A percentile compares a stretch with the other conserved stretches of the same genome.
These are phyloP conservation scores for Callosobruchus maculatus DNA, from an alignment of 2,888 invertebrate species.

Conservation along the genomic window DNA sequence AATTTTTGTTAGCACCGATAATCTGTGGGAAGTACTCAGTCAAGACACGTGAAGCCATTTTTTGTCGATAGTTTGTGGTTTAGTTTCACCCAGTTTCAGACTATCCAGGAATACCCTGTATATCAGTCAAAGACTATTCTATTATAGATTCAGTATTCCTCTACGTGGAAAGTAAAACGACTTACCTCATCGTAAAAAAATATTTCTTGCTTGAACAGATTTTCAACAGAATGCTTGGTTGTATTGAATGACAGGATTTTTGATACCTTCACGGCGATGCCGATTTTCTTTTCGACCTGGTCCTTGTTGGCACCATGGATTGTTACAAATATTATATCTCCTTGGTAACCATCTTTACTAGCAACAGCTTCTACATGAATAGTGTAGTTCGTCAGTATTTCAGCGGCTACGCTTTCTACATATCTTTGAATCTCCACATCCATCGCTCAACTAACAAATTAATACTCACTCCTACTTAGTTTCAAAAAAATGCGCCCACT, in stretches of 20 bases:
- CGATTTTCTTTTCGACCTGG: neutral
- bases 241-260: neutral
- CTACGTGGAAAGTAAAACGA: neutral
- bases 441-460: neutral
- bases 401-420: neutral
- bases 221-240: neutral
- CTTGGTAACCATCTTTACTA: neutral
- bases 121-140: no score
- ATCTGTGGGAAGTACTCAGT: no score
- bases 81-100: no score
- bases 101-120: no score
- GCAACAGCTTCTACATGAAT: neutral
- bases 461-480: no score
- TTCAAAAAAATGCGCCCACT: no score
- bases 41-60: no score
- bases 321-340: neutral
- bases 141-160: no score
- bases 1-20: no score
- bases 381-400: neutral
- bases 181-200: neutral
- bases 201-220: neutral
- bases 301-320: neutral
- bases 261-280: neutral
- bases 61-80: no score
- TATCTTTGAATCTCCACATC: neutral